Evolutionary conservation across 2,797 vertebrate species (phyloP).

Genomic region (Tenualosa ilisha): DNA sequence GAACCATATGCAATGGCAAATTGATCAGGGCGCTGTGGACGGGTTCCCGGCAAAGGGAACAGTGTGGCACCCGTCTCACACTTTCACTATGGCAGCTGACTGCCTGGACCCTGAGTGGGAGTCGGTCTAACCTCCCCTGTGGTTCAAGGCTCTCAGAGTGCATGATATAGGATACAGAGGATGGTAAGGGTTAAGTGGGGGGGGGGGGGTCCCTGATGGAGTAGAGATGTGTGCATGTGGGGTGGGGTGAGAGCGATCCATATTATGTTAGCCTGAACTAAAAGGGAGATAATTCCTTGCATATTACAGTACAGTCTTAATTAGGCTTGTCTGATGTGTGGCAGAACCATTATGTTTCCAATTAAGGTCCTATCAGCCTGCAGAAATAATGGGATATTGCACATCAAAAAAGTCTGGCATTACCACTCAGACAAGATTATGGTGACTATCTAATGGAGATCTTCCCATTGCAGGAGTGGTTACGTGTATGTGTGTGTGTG

Average conservation of each 20-base stretch:
- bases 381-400: constrained; percentile 74
- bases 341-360: constrained; percentile 79
- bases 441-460: constrained; percentile 63
- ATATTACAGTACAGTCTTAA: constrained; percentile 69
- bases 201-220: neutral
- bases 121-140: no score
- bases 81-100: no score
- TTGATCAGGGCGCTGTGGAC: no score
- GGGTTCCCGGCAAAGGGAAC: no score
- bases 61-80: no score
- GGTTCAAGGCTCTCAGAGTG: neutral
- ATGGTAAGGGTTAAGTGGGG: neutral
- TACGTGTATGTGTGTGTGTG: neutral
- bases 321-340: constrained; percentile 78
- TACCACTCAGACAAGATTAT: constrained; percentile 62
- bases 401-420: constrained; percentile 69
- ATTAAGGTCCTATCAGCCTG: constrained; percentile 78
- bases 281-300: constrained; percentile 73
- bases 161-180: neutral
- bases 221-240: constrained; percentile 44
- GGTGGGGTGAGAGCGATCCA: neutral
- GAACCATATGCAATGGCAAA: no score
- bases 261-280: constrained; percentile 56
- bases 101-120: no score
- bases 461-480: constrained; percentile 56